Base-by-base conservation (phyloP, 2,797 vertebrate species). In the Cuniculus paca region DNA sequence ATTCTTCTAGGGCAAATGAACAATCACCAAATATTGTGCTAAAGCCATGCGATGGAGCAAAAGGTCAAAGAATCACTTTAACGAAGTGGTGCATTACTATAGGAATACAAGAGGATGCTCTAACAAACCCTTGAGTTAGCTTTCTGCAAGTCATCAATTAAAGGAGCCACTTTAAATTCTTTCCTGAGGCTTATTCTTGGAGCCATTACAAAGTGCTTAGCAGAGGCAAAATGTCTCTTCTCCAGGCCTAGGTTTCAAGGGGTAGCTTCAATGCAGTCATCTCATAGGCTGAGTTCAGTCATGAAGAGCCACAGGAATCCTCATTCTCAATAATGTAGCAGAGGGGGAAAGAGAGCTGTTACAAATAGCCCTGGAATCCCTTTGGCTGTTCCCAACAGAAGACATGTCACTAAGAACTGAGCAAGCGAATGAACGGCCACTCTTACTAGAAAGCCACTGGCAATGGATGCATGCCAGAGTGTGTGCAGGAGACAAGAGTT, bases 381-480 rank as follows among this genome's bases (percentile, higher is more conserved):
- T 96, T 96, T 95, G 97, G 96, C 95, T 96, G 74, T 96, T 97
- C 94, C 96, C 63, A 91, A 81, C 65, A 98, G 98, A 98, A 96
- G 86, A 80, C 50, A 82, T 97, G 95, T 96, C 81, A 36, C 97
- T 97, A 95, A 97, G 90, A 96, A 93, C 90, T 72, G 97, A 96
- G 91, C 94, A 97, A 98, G 98, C 42, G 0, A 92, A 91, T 96
- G 94, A 92, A 98, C n/a, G 96, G 98, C 98, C 97, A 97, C 97
- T 98, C 88, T 60, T 94, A 93, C 79, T 77, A 90, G 97, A 85
- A 97, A 99, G 98, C 98, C 94, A 70, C 96, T 92, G 94, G 89
- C 93, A 89, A 96, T 60, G 96, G 94, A 82, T 94, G 98, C 98
- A 97, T 97, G 98, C 58, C 95, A 98, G 98, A 98, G 98, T 98